A percentile compares a stretch with the other conserved stretches of the same genome.
Conservation (phyloP, 2,113 vertebrate genomes). For the Catharus bicknelli region DNA sequence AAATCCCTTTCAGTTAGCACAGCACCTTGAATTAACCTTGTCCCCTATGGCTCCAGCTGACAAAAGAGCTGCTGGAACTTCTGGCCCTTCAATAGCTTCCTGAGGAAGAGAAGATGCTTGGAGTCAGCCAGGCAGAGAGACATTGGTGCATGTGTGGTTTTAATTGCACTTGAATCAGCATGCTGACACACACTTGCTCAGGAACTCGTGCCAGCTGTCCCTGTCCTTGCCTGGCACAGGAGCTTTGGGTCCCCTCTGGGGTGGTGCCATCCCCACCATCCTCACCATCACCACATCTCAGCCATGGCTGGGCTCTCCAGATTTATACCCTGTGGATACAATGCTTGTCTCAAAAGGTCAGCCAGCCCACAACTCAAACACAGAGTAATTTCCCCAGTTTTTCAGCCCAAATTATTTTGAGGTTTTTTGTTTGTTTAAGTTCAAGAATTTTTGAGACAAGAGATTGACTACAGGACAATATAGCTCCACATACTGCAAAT, state of each 20-base stretch:
- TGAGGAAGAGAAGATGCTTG: not conserved
- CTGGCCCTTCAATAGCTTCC: not conserved
- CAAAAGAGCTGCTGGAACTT: not conserved
- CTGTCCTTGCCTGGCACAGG: not conserved
- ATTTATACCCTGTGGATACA: not conserved
- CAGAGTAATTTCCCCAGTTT: not conserved
- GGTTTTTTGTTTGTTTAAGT: not conserved
- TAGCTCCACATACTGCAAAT: fast-evolving
- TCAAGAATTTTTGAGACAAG: not conserved
- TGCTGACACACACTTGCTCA: not conserved
- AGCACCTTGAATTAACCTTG: not conserved
- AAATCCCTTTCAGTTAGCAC: not conserved
- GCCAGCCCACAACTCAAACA: not conserved
- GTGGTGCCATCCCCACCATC: no score
- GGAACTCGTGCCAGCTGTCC: not conserved
- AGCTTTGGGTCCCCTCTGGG: not conserved
- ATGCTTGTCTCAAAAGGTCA: not conserved
- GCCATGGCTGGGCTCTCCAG: not conserved
- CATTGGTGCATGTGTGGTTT: not conserved
- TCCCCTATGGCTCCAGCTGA: not conserved
- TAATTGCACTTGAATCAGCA: not conserved
- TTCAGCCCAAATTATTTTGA: not conserved
- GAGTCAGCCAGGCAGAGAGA: not conserved
- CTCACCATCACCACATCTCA: fast-evolving
- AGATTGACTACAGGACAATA: fast-evolving